phyloP scores from a whole-genome alignment of 2,888 invertebrate species.

The Romanomermis culicivorax region DNA sequence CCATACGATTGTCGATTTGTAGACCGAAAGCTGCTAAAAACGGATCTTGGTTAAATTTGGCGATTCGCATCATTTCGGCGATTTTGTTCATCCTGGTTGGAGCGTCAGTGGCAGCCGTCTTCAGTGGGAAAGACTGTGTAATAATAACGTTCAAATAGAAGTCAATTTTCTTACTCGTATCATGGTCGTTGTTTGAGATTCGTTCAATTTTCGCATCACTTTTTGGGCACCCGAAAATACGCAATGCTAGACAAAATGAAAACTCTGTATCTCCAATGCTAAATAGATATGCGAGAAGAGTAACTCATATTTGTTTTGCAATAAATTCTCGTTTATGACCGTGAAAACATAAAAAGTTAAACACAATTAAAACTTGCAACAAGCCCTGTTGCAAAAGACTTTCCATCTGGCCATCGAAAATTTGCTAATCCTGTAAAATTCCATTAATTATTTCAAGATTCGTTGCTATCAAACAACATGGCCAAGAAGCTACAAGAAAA shows the following conservation, averaged over 20 bases:
- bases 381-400: no score
- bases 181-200: conserved; percentile 15
- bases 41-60: conserved; percentile 19
- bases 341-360: no score
- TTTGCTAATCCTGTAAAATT: no score
- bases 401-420: no score
- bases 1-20: conserved; percentile 18
- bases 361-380: no score
- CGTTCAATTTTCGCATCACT: conserved; percentile 22
- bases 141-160: not conserved
- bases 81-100: conserved; percentile 20
- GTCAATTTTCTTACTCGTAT: conserved; percentile 7
- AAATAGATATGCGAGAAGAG: not conserved
- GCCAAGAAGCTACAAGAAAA: no score
- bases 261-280: no score
- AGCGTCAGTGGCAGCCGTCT: conserved; percentile 23
- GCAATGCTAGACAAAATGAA: no score
- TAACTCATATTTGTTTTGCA: no score
- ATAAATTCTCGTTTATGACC: no score
- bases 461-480: no score
- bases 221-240: conserved; percentile 7
- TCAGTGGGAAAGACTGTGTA: conserved; percentile 10
- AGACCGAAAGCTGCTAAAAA: conserved; percentile 18
- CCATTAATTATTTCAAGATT: no score
- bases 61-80: conserved; percentile 17